Base-by-base conservation (phyloP, 1,140 invertebrate genomes). In the Portunus trituberculatus region DNA sequence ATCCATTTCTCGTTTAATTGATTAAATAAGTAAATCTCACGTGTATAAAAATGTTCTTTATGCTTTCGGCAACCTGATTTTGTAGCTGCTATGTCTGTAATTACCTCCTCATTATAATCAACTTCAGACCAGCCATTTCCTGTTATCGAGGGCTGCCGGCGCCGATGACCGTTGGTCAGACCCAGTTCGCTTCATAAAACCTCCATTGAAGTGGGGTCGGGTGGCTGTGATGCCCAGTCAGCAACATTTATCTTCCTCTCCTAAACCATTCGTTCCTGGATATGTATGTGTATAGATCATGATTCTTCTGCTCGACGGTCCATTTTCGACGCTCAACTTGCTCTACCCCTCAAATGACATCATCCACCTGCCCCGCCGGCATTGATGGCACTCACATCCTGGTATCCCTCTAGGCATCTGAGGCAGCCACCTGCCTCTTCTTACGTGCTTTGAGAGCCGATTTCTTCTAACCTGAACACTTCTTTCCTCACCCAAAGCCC, bases 141-240 rank as follows among this genome's bases (percentile, higher is more conserved):
- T n/a, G 67, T 76, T n/a, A 76, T 76, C 67, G 20, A 76, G 67
- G 67, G 67, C 20, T 20, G 67, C 67, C 67, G 67, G 20, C 1
- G 20, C n/a, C 52, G 0, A n/a, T 8, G 67, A 2, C 67, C 20
- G 6, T 76, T 76, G 0, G 1, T 2, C 25, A 8, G 67, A 8
- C 12, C 67, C 67, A 8, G 67, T 76, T 76, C 67, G 67, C 67
- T 76, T 25, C 67, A 76, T 76, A 76, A 76, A 76, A 76, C 67
- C 67, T 76, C n/a, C 67, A 76, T 76, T 76, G 67, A 76, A n/a
- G 12, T 25, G 10, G 52, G 52, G 52, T 59, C 52, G 52, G 52
- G 52, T 16, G 67, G 67, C 67, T 76, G 67, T 76, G 67, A 76
- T 76, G 67, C 67, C 67, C 67, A 76, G n/a, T 76, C n/a, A 76